These are phyloP conservation scores for Simalia tracyae DNA, from an alignment of 2,797 vertebrate species.

Conservation along the genomic window DNA sequence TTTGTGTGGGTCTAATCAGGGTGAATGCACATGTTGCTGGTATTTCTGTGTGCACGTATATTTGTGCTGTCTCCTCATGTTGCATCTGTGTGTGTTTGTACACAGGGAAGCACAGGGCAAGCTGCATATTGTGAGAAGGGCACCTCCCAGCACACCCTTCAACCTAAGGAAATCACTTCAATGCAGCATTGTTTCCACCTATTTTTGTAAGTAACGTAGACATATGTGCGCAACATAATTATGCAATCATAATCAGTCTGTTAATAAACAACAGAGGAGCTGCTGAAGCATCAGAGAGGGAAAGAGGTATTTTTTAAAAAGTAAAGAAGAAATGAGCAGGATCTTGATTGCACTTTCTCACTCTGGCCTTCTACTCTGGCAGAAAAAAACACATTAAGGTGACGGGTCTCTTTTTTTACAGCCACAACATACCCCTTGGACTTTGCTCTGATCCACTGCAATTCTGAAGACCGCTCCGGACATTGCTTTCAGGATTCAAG, in stretches of 20 bases:
- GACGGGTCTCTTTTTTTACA: conserved; percentile 13
- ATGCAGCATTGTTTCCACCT: not conserved
- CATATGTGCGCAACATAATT: not conserved
- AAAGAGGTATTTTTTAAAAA: not conserved
- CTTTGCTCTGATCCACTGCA: not conserved
- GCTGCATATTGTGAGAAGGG: not conserved
- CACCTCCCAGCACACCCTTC: not conserved
- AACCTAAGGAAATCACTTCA: not conserved
- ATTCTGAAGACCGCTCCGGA: not conserved
- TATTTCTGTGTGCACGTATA: too few species aligned
- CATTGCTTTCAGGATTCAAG: not conserved
- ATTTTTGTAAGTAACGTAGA: not conserved
- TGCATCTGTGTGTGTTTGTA: too few species aligned
- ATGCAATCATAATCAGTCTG: not conserved
- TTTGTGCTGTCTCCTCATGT: too few species aligned
- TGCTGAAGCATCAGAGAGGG: not conserved
- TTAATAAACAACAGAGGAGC: not conserved
- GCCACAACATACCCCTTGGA: not conserved
- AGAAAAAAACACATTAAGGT: not conserved
- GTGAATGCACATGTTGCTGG: too few species aligned
- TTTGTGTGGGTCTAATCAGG: too few species aligned
- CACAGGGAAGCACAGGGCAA: too few species aligned
- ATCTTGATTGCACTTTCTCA: conserved; percentile 4
- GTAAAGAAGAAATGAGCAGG: not conserved
- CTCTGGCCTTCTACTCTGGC: not conserved